Evolutionary conservation across 1,140 invertebrate species (phyloP), one percentile per base, ranked within the genome.

Genomic region (Lithobius niger): DNA sequence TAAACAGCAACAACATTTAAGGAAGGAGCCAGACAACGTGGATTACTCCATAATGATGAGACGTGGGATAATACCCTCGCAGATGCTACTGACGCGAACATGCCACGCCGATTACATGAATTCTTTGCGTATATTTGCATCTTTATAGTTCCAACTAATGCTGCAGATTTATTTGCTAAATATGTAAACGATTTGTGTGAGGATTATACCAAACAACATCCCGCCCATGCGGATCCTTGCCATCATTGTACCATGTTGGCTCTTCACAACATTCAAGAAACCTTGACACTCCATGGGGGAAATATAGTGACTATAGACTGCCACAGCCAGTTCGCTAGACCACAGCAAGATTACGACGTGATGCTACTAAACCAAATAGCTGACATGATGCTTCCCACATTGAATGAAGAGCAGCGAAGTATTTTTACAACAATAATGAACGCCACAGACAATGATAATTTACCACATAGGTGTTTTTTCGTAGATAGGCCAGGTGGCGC

Each of bases 61-160:
- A 52, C 6, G 16, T 52, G 51, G 51, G 3, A 19, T 4, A 18
- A 36, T 2, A 52, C 22, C n/a, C n/a, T 52, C 3, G 10, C 19
- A 0, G 51, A 52, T 4, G 51, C 51, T 16, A 16, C 1, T 52
- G 16, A 36, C 3, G 27, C 2, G 18, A 43, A 3, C n/a, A 52
- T 52, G 51, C 51, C 51, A 4, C 3, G 10, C 2, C 27, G 36
- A 1, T 27, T 52, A 36, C 31, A 26, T 6, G 4, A 36, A 47
- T 6, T 52, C 3, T 52, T 52, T 36, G 51, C 2, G 4, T 52
- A 52, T 24, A 52, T 52, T 21, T 45, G 51, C 36, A 21, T 43
- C 2, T 52, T n/a, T 36, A 3, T 19, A 3, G 3, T 19, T 52
- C 51, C 51, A 3, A 6, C 51, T n/a, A 43, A 44, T 1, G 2